Conservation (phyloP, 2,797 vertebrate genomes). For the Manis javanica region DNA sequence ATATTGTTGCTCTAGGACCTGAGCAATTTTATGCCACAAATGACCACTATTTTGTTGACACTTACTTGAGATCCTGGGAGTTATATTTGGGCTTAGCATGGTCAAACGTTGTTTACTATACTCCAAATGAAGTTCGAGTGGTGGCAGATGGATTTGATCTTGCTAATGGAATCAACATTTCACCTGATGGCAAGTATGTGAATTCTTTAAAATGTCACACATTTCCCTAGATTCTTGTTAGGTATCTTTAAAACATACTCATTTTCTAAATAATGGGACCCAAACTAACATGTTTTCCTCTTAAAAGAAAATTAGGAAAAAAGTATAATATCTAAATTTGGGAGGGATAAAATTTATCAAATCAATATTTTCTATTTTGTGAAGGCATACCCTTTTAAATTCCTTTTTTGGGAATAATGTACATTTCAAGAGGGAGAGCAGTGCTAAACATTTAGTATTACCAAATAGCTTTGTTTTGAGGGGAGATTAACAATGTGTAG, state of each 20-base stretch:
- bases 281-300: not conserved
- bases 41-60: slow-evolving; percentile 90
- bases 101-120: slow-evolving; percentile 94
- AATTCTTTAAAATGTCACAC: not conserved
- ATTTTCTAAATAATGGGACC: not conserved
- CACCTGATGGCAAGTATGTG: slow-evolving; percentile 92
- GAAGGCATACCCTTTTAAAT: not conserved
- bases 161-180: slow-evolving; percentile 95
- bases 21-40: slow-evolving; percentile 96
- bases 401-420: not conserved
- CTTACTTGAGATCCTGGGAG: slow-evolving; percentile 86
- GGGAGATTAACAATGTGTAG: not conserved
- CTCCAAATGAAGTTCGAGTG: slow-evolving; percentile 90
- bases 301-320: not conserved
- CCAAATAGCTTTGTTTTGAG: slow-evolving; percentile 28
- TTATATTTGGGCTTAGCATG: slow-evolving; percentile 87
- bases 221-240: not conserved
- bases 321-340: slow-evolving; percentile 11
- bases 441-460: not conserved
- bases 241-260: not conserved
- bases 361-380: not conserved
- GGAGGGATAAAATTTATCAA: not conserved
- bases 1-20: slow-evolving; percentile 91
- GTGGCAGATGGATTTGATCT: slow-evolving; percentile 90
- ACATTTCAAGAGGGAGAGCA: not conserved